A percentile compares a stretch with the other conserved stretches of the same genome.
Evolutionary conservation across 2,797 vertebrate species (phyloP).

Genomic region (Chaunax sp.): DNA sequence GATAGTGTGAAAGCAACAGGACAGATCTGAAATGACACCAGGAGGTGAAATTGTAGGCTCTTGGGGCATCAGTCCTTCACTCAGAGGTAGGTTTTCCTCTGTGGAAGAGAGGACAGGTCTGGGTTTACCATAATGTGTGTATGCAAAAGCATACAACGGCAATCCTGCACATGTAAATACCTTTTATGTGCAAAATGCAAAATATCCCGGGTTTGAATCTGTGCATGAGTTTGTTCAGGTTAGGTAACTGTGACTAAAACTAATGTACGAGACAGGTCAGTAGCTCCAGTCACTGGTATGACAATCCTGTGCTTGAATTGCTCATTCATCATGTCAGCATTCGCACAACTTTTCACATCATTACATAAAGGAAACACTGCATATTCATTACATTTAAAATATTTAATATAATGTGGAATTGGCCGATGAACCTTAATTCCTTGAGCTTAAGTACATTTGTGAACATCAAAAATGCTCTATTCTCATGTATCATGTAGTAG

Average conservation of each 20-base stretch:
- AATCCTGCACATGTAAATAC: neutral
- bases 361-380: too few species aligned
- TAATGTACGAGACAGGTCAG: too few species aligned
- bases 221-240: too few species aligned
- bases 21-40: slow-evolving; percentile 26
- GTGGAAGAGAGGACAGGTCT: neutral
- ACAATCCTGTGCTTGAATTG: neutral
- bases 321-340: neutral
- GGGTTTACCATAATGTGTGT: neutral
- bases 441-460: too few species aligned
- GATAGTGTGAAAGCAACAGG: slow-evolving; percentile 23
- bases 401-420: neutral
- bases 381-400: too few species aligned
- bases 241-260: too few species aligned
- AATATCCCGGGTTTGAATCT: too few species aligned
- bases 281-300: neutral
- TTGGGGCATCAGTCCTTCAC: slow-evolving; percentile 3
- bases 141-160: neutral
- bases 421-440: neutral
- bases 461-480: neutral
- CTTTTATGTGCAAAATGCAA: too few species aligned
- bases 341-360: neutral
- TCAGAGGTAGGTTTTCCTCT: slow-evolving; percentile 1
- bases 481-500: neutral
- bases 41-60: slow-evolving; percentile 4